Conservation (phyloP, 2,797 vertebrate species). For the Muscicapa striata region DNA sequence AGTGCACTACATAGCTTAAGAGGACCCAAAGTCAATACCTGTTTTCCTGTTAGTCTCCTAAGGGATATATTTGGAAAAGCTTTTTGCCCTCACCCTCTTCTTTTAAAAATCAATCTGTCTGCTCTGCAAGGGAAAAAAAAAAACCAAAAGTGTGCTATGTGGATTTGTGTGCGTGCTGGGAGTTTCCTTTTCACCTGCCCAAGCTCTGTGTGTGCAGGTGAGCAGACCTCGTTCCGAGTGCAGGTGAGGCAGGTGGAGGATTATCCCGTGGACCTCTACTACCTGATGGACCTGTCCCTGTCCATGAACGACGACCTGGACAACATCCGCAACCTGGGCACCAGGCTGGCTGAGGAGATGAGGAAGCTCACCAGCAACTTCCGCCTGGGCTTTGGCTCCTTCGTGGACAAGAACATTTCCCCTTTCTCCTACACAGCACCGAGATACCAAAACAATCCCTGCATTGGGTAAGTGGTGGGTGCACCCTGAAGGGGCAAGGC, state of each 20-base stretch:
- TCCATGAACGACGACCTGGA: conserved; percentile 98
- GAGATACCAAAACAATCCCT: conserved; percentile 94
- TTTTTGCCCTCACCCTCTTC: not conserved
- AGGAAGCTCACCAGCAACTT: conserved; percentile 97
- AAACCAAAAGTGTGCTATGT: accelerated
- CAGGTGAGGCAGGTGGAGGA: conserved; percentile 98
- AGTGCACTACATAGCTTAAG: not conserved
- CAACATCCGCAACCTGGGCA: conserved; percentile 92
- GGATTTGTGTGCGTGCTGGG: not conserved
- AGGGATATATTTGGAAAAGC: not conserved
- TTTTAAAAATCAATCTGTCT: not conserved
- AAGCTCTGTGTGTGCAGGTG: conserved; percentile 77
- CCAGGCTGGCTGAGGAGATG: conserved; percentile 94
- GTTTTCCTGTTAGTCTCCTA: not conserved
- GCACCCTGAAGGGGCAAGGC: not conserved
- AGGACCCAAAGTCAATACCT: not conserved
- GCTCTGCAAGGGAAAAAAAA: not conserved
- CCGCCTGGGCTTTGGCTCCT: conserved; percentile 94
- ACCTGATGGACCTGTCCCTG: conserved; percentile 97
- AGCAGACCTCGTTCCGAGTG: conserved; percentile 84
- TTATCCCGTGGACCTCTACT: conserved; percentile 97
- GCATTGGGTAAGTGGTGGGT: conserved; percentile 85
- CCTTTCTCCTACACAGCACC: conserved; percentile 95
- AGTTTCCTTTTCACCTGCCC: not conserved
- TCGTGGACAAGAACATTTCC: conserved; percentile 96